phyloP scores from a whole-genome alignment of 2,797 vertebrate species.

The Jordanella pulchra region DNA sequence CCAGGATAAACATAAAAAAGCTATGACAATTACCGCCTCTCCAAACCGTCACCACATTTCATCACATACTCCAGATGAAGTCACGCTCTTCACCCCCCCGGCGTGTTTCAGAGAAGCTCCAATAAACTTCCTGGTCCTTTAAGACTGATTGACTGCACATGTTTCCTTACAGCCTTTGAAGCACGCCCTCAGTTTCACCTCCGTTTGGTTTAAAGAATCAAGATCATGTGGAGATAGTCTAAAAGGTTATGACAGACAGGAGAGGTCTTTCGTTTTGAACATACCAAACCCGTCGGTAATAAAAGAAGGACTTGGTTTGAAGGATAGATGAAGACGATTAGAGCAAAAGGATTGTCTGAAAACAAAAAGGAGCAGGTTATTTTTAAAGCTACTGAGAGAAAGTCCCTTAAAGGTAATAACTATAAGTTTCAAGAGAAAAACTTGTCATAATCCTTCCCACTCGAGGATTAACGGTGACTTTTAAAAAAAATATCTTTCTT shows the following conservation, averaged over 20 bases:
- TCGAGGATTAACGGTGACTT: slow-evolving; percentile 23
- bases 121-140: not conserved
- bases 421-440: slow-evolving; percentile 7
- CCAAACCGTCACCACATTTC: not conserved
- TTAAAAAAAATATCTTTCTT: slow-evolving; percentile 35
- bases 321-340: not conserved
- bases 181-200: slow-evolving; percentile 3
- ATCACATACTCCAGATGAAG: not conserved
- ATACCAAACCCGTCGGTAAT: slow-evolving; percentile 6
- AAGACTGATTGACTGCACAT: not conserved
- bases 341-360: not conserved
- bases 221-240: slow-evolving; percentile 16
- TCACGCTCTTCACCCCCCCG: too few relatives aligned
- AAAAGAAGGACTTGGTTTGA: not conserved
- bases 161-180: slow-evolving; percentile 5
- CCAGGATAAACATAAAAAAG: not conserved
- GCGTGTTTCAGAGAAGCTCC: not conserved
- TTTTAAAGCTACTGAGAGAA: not conserved
- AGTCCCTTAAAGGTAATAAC: slow-evolving; percentile 12
- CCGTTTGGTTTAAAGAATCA: slow-evolving; percentile 26
- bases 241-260: not conserved
- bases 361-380: not conserved
- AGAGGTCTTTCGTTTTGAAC: slow-evolving; percentile 5
- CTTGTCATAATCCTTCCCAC: slow-evolving; percentile 12
- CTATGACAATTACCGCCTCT: not conserved